A percentile compares a stretch with the other conserved stretches of the same genome.
Evolutionary conservation across 1,140 invertebrate species (phyloP).

Genomic region (Octopus bimaculoides): DNA sequence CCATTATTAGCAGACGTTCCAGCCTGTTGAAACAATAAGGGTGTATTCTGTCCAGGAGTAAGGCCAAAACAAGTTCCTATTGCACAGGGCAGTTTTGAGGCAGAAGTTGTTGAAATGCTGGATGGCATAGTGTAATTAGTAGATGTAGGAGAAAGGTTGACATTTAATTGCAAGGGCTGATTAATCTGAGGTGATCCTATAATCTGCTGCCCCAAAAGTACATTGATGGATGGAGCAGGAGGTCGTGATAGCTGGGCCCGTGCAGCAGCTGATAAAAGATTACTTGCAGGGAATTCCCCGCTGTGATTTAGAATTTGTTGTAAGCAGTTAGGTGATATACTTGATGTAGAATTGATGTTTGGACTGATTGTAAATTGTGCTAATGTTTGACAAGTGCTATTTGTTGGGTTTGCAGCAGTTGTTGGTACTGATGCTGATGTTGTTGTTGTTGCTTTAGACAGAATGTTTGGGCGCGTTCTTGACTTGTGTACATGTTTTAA

Average conservation of each 20-base stretch:
- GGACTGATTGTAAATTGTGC: neutral
- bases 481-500: neutral
- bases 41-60: constrained; percentile 5
- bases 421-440: neutral
- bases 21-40: constrained; percentile 9
- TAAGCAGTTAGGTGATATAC: constrained; percentile 5
- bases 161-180: neutral
- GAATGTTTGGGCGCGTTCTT: neutral
- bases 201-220: neutral
- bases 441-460: neutral
- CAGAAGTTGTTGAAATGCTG: neutral
- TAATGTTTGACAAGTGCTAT: constrained; percentile 2
- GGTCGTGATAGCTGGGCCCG: constrained; percentile 40
- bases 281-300: constrained; percentile 49
- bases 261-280: constrained; percentile 43
- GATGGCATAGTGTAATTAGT: neutral
- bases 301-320: constrained; percentile 32
- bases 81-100: neutral
- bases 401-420: neutral
- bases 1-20: neutral
- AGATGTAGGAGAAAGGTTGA: neutral
- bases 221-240: constrained; percentile 1
- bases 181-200: neutral
- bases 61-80: constrained; percentile 5
- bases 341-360: neutral